Base-by-base conservation (phyloP, 2,797 vertebrate species). In the Smutsia temminckii region DNA sequence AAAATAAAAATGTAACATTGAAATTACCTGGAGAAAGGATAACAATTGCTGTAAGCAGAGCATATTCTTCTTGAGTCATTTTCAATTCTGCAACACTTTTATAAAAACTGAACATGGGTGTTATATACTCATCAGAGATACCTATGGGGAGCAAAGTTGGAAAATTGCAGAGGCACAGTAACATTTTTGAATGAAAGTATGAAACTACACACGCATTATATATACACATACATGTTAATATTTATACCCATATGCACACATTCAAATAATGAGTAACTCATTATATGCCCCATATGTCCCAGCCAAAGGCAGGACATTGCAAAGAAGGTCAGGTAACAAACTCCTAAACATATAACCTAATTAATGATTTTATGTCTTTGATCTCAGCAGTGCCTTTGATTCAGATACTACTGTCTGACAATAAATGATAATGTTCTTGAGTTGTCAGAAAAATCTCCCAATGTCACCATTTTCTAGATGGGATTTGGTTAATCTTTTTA, bases 71-170 rank as follows among this genome's bases (percentile, higher is more conserved):
- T 92, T 98, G 98, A 85, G 98, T 98, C 99, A 99, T 99, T 96
- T 99, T 99, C 94, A 99, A 98, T 85, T 99, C 99, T 55, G 99
- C 99, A 23, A 99, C 98, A 97, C 99, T 99, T 98, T 99, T 99
- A 97, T 99, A 99, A 98, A 99, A 99, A 98, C 99, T 99, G 97
- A 99, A 99, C 99, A 99, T 99, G 25, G 99, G 99, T 6, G 98
- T 99, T 97, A 99, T 99, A 74, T 99, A 99, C 92, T 99, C 99
- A 93, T 99, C 99, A 81, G 99, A 99, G 93, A 99, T 99, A 95
- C 99, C 99, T 99, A 96, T 40, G 86, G 27, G 72, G 78, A 5
- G 46, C 10, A 89, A 87, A 89, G 53, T 66, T 68, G 61, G 51
- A 80, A 93, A 83, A 40, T 23, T n/a, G 10, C 37, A 80, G 72